Conservation (phyloP, 2,797 vertebrate genomes). For the Falco naumanni region DNA sequence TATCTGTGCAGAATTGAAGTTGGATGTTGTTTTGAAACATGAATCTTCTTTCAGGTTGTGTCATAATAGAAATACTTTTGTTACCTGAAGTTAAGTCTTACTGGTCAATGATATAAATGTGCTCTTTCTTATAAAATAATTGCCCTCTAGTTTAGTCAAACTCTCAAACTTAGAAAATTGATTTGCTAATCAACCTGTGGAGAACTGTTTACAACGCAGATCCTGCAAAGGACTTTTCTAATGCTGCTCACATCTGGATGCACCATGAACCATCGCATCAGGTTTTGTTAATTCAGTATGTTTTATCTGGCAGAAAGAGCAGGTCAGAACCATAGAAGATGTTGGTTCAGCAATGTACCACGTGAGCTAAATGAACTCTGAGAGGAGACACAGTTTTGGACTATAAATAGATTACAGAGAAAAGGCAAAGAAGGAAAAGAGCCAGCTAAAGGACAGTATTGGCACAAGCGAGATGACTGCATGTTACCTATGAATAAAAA, state of each 20-base stretch:
- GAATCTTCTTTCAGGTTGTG: neutral
- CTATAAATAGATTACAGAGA: neutral
- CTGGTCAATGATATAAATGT: neutral
- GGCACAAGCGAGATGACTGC: neutral
- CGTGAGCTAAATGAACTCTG: neutral
- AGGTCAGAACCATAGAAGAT: neutral
- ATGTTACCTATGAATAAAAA: neutral
- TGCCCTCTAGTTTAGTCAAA: neutral
- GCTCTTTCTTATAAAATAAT: neutral
- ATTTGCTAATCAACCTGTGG: neutral
- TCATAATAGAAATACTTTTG: neutral
- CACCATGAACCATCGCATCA: rapidly evolving
- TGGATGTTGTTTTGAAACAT: neutral
- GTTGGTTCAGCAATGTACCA: neutral
- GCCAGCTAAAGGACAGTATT: neutral
- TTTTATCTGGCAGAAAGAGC: neutral
- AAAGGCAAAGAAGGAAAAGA: neutral
- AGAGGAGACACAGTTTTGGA: neutral
- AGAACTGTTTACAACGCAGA: neutral
- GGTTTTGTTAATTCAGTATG: neutral
- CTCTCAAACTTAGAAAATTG: neutral
- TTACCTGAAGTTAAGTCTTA: neutral
- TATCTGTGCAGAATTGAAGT: neutral
- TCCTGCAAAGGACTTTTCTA: neutral
- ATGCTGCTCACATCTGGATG: neutral